Base-by-base conservation (phyloP, 2,113 vertebrate genomes). In the Phasianus colchicus region DNA sequence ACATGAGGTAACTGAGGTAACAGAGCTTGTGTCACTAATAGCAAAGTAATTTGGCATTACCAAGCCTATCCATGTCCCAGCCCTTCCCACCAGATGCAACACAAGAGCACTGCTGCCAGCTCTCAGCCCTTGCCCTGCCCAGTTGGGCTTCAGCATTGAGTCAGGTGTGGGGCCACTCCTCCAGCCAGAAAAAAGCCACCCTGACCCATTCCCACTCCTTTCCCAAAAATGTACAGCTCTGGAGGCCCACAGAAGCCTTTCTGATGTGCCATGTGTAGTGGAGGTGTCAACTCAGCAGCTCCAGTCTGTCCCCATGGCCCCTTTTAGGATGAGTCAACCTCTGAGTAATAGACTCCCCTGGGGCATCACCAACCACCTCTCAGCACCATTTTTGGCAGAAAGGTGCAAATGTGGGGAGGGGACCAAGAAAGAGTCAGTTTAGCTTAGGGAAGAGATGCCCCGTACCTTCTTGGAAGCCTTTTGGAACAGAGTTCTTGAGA, bases 1-100 rank as follows among this genome's bases (percentile, higher is more conserved):
- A 91, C 64, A 86, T 11, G 52, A 90, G 77, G 92, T 93, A 86
- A 86, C 89, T 81, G 94, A 91, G 63, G 88, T 88, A 94, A 91
- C 88, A 43, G 36, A 77, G 43, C 6, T 57, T 74, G 40, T 38
- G 52, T 66, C 96, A 74, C n/a, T 70, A 88, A 88, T 67, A 64
- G 75, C 76, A 92, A 76, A 89, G 66, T 34, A 69, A 80, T 21
- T 74, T 20, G 42, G 86, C 61, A 73, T 65, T 47, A 18, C 5
- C 17, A 7, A 69, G 73, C 7, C 54, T 71, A 38, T 54, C 86
- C 38, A 60, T 2, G 0, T 25, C 22, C 61, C 14, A 42, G 16
- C 24, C 16, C 27, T 57, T 36, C 58, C 34, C 58, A 42, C 15
- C 10, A 10, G 18, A 13, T 47, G 24, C 58, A 81, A 7, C 0